phyloP scores from a whole-genome alignment of 2,797 vertebrate genomes.

The Myotis pilosus region DNA sequence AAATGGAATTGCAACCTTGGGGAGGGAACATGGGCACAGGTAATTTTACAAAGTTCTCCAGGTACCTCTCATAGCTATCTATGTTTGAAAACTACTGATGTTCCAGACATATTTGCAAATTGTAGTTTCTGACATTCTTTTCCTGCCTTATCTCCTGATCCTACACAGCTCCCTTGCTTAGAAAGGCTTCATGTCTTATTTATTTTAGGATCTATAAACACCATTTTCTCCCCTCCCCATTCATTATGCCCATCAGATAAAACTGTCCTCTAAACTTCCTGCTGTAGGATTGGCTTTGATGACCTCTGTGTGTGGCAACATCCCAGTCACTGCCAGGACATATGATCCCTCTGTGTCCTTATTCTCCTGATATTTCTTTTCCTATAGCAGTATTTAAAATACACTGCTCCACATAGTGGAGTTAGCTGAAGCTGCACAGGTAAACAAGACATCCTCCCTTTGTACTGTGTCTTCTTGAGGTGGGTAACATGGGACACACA shows the following conservation, averaged over 20 bases:
- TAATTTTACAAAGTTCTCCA: no score
- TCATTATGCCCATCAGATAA: background rate
- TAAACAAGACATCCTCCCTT: background rate
- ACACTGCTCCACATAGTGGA: no score
- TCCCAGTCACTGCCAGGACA: background rate
- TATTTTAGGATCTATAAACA: background rate
- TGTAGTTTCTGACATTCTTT: no score
- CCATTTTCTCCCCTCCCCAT: background rate
- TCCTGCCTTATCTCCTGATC: no score
- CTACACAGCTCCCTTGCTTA: no score
- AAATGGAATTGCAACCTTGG: no score
- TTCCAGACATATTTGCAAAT: no score
- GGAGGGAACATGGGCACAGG: no score
- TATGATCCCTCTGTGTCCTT: background rate
- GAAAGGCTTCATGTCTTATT: no score
- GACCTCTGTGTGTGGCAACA: background rate
- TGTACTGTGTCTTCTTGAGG: background rate
- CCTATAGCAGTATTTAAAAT: background rate
- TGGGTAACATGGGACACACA: background rate
- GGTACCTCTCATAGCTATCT: no score
- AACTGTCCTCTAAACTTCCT: background rate
- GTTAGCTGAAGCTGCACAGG: no score
- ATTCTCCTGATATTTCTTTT: background rate
- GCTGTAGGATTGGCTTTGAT: background rate
- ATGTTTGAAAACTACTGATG: no score